Evolutionary conservation across 2,113 vertebrate species (phyloP), one percentile per base, ranked within the genome.

Genomic region (Hippocampus abdominalis): DNA sequence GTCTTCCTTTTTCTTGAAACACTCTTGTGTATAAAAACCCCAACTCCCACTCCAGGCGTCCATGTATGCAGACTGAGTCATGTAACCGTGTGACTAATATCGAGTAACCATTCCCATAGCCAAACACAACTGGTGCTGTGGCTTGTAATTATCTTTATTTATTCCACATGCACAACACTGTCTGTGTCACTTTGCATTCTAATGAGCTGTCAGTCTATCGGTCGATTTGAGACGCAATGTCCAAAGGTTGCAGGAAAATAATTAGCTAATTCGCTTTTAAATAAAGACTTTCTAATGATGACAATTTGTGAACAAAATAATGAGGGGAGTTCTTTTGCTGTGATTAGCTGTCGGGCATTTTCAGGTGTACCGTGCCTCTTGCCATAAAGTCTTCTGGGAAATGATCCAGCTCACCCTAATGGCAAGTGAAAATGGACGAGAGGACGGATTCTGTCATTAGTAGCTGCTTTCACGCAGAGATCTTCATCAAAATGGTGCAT

Each of bases 31-130:
- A 80, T 83, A 75, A 62, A 76, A 83, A 88, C 82, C 32, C 86
- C 81, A 81, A 83, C 66, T 83, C 76, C 81, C 78, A 84, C 77
- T 84, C 72, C 76, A 49, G 64, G 74, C 71, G 71, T 81, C 82
- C 78, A 81, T 80, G 76, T 89, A 78, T 81, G 80, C 71, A 69
- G 72, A 40, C 63, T 84, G 84, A 89, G 76, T 89, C 87, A 88
- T 75, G 74, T 79, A 77, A 81, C 79, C 64, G 83, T 79, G 66
- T 84, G 82, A 83, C 88, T 86, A 90, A 89, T 88, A 78, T 76
- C 69, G 88, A 85, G 88, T 89, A 87, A 85, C 82, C 80, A 78
- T 86, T 86, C 80, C 72, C 85, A 75, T 77, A 77, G 82, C 74
- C 73, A 71, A 88, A 80, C 27, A 73, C 84, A 81, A 80, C 72